Evolutionary conservation across 2,888 invertebrate species (phyloP).

Genomic region (Cremastinae sp.): DNA sequence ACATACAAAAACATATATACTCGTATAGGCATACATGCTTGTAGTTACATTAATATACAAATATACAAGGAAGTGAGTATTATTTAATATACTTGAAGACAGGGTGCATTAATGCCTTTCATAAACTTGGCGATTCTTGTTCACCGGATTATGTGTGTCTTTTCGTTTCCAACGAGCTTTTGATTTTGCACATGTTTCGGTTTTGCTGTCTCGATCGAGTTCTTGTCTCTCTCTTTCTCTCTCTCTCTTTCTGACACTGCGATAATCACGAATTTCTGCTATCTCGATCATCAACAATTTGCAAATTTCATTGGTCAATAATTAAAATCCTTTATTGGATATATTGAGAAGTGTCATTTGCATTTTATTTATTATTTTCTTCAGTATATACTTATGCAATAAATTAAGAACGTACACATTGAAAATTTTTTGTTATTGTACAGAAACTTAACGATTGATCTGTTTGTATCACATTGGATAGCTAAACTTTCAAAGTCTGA

Average conservation of each 20-base stretch:
- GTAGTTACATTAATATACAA: neutral
- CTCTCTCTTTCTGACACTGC: no score
- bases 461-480: slow-evolving; percentile 68
- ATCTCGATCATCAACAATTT: no score
- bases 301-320: no score
- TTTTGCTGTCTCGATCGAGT: slow-evolving; percentile 24
- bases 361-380: no score
- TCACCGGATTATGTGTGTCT: neutral
- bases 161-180: no score
- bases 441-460: no score
- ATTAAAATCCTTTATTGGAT: no score
- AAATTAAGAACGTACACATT: no score
- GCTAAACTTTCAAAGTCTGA: slow-evolving; percentile 60
- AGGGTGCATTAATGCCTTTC: slow-evolving; percentile 34
- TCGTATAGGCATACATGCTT: slow-evolving; percentile 5
- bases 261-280: slow-evolving; percentile 9
- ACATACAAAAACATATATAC: neutral
- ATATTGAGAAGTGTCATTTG: no score
- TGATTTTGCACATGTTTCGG: slow-evolving; percentile 16
- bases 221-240: slow-evolving; percentile 7
- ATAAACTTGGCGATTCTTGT: slow-evolving; percentile 37
- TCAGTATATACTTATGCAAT: no score
- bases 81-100: slow-evolving; percentile 15
- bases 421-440: no score
- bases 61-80: neutral